These are phyloP conservation scores for Myotis myotis DNA, from an alignment of 2,797 vertebrate genomes.

Conservation along the genomic window DNA sequence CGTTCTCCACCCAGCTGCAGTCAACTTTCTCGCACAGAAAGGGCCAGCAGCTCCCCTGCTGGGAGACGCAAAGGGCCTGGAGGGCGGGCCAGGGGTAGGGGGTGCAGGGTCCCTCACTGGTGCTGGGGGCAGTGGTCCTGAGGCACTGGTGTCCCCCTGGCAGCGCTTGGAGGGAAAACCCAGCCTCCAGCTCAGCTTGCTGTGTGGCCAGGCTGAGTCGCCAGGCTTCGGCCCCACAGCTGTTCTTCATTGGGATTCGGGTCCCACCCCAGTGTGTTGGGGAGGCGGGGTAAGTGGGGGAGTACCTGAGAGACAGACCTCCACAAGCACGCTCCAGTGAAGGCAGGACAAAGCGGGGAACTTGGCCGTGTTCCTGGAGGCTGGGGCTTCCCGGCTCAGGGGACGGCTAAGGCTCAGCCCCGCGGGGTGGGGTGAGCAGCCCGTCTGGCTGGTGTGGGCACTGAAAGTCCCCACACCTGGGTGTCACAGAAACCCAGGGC, in stretches of 20 bases:
- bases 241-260: not conserved
- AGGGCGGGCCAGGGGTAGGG: not conserved
- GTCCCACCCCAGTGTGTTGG: not conserved
- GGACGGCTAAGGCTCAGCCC: not conserved
- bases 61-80: not conserved
- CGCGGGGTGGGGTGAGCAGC: not conserved
- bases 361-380: not conserved
- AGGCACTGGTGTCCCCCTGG: not conserved
- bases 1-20: not conserved
- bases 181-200: not conserved
- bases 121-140: not conserved
- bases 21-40: not conserved
- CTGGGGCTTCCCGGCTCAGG: not conserved
- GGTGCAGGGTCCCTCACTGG: not conserved
- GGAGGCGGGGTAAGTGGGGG: not conserved
- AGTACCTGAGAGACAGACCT: not conserved
- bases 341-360: not conserved
- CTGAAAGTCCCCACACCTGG: not conserved
- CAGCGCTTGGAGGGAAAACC: not conserved
- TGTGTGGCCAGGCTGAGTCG: not conserved
- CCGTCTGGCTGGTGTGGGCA: not conserved
- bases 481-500: not conserved
- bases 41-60: not conserved
- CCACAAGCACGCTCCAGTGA: not conserved
- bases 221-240: not conserved